Evolutionary conservation across 1,140 invertebrate genomes (phyloP), one percentile per base, ranked within the genome.

Genomic region (Linepithema humile): DNA sequence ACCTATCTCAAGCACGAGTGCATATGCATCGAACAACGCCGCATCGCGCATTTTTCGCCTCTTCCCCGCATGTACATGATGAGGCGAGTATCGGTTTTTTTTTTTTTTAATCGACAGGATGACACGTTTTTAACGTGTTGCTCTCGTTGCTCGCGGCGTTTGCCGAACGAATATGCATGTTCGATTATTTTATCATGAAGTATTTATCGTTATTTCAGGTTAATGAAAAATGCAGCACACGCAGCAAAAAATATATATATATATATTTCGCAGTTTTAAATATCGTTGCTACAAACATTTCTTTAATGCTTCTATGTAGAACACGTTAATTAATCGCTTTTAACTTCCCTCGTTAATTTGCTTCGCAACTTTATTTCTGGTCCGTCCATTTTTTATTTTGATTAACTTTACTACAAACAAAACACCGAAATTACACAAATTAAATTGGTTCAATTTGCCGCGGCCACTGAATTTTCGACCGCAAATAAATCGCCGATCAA

Each of bases 11-110:
- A 59, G 78, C 55, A 74, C 40, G 55, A 74, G 57, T 64, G 59
- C 77, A 83, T 45, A 40, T 50, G 38, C 72, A 64, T 59, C 78
- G 69, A 82, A 82, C 67, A 82, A 82, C 60, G 69, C 78, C 7
- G 48, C 75, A 60, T 84, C 69, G 43, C 50, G 40, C 48, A 80
- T 85, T 75, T 77, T 64, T 77, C 35, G 20, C 53, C 65, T 32
- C 53, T 67, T 57, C 60, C 35, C 53, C 43, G 62, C 29, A 43
- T 15, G 62, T 35, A 26, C 23, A 69, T 59, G 55, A 85, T 85
- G 62, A 70, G 67, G 29, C 40, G 20, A 12, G 23, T 64, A 20
- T 78, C 40, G 38, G 26, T 26, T 1, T 53, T 32, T 53, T 29
- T 64, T n/a, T 62, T 62, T 62, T 20, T 60, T 35, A 48, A 17